A percentile compares a stretch with the other conserved stretches of the same genome.
phyloP scores from a whole-genome alignment of 1,140 invertebrate genomes.

The Saxidomus purpurata region DNA sequence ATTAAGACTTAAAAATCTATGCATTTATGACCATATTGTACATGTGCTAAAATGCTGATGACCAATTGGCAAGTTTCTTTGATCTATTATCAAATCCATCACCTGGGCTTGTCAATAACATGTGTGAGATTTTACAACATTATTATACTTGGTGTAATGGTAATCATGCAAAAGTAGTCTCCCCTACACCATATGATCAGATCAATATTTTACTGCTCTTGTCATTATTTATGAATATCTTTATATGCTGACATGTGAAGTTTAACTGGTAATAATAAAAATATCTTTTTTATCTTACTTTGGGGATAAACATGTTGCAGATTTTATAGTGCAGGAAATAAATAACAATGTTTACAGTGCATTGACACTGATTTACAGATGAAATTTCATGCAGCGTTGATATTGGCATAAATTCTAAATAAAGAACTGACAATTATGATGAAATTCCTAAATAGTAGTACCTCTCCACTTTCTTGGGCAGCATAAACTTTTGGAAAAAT shows the following conservation, averaged over 20 bases:
- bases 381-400: too few species aligned
- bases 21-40: constrained; percentile 2
- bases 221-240: too few species aligned
- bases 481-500: constrained; percentile 60
- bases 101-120: constrained; percentile 35
- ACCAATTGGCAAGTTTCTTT: constrained; percentile 33
- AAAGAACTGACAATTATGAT: constrained; percentile 31
- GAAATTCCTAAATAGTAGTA: neutral
- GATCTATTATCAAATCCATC: constrained; percentile 41
- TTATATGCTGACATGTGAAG: too few species aligned
- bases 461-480: constrained; percentile 45
- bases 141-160: constrained; percentile 12
- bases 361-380: too few species aligned
- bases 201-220: too few species aligned
- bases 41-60: neutral
- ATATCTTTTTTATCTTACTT: too few species aligned
- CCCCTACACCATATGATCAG: neutral
- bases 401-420: constrained; percentile 1
- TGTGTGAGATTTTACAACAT: constrained; percentile 3
- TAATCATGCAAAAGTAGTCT: constrained; percentile 4
- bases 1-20: neutral
- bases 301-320: too few species aligned
- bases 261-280: too few species aligned
- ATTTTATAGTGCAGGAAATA: too few species aligned
- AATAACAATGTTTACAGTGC: too few species aligned